Conservation (phyloP, 2,888 invertebrate genomes). For the Caenorhabditis angaria region DNA sequence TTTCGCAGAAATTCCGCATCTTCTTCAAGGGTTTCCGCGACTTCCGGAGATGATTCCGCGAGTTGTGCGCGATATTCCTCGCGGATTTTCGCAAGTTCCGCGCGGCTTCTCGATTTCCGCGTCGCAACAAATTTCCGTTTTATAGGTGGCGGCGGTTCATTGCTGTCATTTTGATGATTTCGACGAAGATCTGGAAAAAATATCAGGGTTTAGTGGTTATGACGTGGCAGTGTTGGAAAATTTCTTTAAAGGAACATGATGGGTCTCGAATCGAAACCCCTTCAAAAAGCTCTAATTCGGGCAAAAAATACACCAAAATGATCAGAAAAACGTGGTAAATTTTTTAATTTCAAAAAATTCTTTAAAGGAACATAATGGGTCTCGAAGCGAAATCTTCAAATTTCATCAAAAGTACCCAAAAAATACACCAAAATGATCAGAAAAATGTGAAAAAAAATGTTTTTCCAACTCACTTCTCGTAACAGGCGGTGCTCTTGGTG, state of each 20-base stretch:
- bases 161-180: not conserved
- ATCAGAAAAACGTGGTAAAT: not conserved
- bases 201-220: not conserved
- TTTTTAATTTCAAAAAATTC: too few species aligned
- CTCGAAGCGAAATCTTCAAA: not conserved
- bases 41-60: not conserved
- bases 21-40: not conserved
- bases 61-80: not conserved
- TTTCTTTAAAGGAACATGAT: not conserved
- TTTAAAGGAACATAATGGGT: too few species aligned
- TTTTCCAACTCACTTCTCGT: not conserved
- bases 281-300: too few species aligned
- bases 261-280: too few species aligned
- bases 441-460: too few species aligned
- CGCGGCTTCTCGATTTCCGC: not conserved
- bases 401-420: not conserved
- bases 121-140: constrained; percentile 5
- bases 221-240: not conserved
- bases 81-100: not conserved
- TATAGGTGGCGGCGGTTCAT: constrained; percentile 25
- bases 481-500: constrained; percentile 10
- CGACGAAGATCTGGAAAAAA: constrained; percentile 18
- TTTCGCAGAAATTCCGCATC: not conserved
- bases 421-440: not conserved
- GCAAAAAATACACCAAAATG: not conserved